Conservation (phyloP, 2,113 vertebrate species). For the Anarhynchus alexandrinus region DNA sequence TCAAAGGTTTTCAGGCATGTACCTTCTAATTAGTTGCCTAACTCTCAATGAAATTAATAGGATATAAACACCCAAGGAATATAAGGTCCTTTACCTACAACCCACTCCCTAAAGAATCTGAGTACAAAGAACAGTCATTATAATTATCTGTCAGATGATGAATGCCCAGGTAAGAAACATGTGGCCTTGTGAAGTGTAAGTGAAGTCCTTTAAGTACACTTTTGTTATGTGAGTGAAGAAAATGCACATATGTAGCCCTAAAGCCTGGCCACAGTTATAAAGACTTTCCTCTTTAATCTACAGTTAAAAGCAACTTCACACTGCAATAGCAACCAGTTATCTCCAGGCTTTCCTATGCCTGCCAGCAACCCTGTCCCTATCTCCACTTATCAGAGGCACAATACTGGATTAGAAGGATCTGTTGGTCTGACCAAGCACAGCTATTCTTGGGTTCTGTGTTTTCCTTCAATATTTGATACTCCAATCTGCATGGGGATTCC, state of each 20-base stretch:
- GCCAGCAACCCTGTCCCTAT: neutral
- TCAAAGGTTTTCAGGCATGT: neutral
- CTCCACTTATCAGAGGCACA: neutral
- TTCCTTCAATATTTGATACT: neutral
- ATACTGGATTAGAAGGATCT: neutral
- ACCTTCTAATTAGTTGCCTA: slow-evolving; percentile 5
- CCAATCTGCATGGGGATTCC: neutral
- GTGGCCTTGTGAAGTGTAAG: neutral
- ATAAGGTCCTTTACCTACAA: neutral
- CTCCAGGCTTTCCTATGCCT: neutral
- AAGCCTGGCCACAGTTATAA: neutral
- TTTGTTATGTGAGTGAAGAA: neutral
- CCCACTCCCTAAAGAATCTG: neutral
- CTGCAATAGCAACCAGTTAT: neutral
- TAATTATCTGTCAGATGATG: neutral
- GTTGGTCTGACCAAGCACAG: neutral
- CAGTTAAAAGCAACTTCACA: neutral
- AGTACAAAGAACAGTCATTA: neutral
- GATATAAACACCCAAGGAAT: neutral
- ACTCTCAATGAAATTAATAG: neutral
- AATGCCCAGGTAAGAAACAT: neutral
- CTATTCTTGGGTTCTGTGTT: neutral
- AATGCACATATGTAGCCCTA: neutral
- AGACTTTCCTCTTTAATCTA: neutral
- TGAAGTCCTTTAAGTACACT: neutral